These are phyloP conservation scores for Anolis apletophallus DNA, from an alignment of 2,797 vertebrate species.

Conservation along the genomic window DNA sequence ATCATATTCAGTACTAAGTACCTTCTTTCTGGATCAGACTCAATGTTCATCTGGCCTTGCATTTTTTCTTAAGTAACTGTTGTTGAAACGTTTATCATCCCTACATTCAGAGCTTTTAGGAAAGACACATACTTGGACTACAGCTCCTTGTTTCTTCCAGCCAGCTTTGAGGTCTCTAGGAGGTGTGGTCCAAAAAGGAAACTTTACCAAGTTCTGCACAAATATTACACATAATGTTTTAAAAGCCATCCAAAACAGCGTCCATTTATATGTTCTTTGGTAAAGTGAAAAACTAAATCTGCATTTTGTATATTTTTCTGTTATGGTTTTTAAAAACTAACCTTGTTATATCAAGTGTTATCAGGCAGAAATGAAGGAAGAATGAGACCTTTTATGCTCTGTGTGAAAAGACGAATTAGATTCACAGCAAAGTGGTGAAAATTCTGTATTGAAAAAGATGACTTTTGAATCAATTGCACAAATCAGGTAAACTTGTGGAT, in stretches of 20 bases:
- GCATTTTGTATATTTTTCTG: neutral
- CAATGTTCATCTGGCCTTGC: neutral
- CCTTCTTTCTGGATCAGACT: neutral
- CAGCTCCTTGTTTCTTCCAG: neutral
- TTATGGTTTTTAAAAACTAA: too few relatives aligned
- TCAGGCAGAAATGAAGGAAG: neutral
- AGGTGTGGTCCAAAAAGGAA: neutral
- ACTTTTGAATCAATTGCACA: neutral
- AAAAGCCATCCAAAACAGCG: neutral
- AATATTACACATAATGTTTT: neutral
- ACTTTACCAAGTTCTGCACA: neutral
- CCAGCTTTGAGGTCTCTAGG: neutral
- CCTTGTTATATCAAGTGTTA: neutral
- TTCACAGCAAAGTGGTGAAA: neutral
- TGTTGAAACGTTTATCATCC: neutral
- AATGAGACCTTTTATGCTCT: neutral
- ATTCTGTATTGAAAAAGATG: too few relatives aligned
- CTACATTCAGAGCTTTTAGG: too few relatives aligned
- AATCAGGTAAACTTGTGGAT: neutral
- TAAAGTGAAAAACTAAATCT: neutral
- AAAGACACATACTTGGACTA: too few relatives aligned
- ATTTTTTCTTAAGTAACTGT: neutral
- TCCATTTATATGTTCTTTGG: neutral
- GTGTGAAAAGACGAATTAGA: neutral
- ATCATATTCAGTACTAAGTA: neutral